Evolutionary conservation across 2,797 vertebrate genomes (phyloP).

Genomic region (Sylvia borin): DNA sequence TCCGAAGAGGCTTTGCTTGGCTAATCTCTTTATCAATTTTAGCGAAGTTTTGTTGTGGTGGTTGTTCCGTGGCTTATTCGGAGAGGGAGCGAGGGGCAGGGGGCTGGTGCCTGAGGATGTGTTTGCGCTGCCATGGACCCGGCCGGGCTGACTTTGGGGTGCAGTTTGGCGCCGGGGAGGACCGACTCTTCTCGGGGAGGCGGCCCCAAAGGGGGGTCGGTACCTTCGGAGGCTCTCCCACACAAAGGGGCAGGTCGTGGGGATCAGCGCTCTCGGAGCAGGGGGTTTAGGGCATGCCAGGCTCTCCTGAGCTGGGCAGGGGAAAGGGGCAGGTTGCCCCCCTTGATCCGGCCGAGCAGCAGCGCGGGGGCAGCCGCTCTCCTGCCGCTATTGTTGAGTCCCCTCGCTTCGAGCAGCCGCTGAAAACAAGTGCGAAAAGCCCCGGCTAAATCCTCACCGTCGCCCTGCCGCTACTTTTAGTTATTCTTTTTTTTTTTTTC

Average conservation of each 20-base stretch:
- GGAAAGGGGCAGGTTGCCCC: not conserved
- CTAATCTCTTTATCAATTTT: slow-evolving; percentile 53
- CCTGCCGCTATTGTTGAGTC: not conserved
- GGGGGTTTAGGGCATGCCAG: not conserved
- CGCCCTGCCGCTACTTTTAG: slow-evolving; percentile 28
- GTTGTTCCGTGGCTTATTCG: not conserved
- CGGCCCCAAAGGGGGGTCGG: not conserved
- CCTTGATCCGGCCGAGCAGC: not conserved
- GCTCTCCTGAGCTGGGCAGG: not conserved
- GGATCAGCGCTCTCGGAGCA: not conserved
- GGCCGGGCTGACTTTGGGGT: not conserved
- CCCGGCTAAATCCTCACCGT: not conserved
- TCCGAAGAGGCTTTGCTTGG: slow-evolving; percentile 56
- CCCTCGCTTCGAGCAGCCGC: not conserved
- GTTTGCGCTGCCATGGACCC: not conserved
- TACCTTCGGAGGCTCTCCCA: not conserved
- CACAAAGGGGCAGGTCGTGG: not conserved
- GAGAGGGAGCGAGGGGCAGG: not conserved
- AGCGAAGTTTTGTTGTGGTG: slow-evolving; percentile 13
- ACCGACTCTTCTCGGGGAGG: not conserved
- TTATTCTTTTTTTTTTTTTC: not conserved
- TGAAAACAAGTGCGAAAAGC: slow-evolving; percentile 9
- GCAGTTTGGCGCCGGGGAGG: not conserved
- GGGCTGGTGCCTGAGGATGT: not conserved
- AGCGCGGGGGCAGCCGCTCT: not conserved